These are phyloP conservation scores for Aplysina aerophoba DNA, from an alignment of 37 sponge, comb jelly and placozoan genomes.

Conservation along the genomic window DNA sequence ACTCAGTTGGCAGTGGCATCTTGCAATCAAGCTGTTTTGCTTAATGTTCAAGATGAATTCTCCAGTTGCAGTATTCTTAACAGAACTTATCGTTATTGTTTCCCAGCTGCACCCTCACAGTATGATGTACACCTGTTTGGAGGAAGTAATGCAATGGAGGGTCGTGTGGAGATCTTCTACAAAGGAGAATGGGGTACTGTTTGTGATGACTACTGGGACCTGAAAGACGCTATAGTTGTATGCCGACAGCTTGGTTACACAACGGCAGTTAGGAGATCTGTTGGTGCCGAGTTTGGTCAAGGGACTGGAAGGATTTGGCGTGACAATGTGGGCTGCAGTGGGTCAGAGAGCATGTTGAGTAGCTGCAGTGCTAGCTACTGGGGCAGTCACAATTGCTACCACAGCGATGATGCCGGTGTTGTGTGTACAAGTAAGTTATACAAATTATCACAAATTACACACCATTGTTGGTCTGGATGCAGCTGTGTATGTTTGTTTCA, in stretches of 20 bases:
- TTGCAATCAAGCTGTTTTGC: no score
- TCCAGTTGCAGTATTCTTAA: no score
- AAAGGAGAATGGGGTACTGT: constrained; percentile 29
- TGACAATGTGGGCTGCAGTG: constrained; percentile 33
- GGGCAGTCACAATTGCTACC: constrained; percentile 26
- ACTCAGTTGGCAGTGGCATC: no score
- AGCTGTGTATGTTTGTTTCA: no score
- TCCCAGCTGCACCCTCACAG: not conserved
- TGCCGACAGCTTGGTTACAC: constrained; percentile 19
- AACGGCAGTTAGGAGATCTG: not conserved
- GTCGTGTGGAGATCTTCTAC: constrained; percentile 36
- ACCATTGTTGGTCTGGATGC: no score
- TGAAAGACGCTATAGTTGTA: constrained; percentile 21
- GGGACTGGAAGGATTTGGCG: constrained; percentile 15
- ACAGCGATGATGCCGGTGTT: constrained; percentile 41
- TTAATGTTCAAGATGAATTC: no score
- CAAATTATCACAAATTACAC: no score
- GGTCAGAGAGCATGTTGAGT: not conserved
- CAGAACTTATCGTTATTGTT: no score
- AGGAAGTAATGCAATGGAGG: not conserved
- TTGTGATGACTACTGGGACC: constrained; percentile 21
- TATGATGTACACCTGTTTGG: constrained; percentile 23
- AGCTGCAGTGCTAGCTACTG: constrained; percentile 13
- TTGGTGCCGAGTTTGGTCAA: not conserved
- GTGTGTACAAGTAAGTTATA: constrained; percentile 8